Evolutionary conservation across 2,888 invertebrate species (phyloP).

Genomic region (Pandemis heparana): DNA sequence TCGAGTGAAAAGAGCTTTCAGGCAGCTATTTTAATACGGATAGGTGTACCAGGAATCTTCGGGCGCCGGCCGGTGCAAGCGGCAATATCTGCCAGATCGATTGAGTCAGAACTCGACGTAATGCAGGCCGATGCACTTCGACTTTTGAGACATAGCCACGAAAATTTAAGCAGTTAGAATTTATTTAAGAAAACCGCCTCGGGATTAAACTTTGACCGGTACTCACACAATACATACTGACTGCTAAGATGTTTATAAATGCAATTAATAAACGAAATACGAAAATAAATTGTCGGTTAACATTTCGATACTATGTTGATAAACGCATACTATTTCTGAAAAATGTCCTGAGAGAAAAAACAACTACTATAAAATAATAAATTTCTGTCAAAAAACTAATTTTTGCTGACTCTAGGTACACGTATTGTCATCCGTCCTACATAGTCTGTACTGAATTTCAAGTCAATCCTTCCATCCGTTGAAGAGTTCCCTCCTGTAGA

Average conservation of each 20-base stretch:
- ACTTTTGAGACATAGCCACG: conserved; percentile 59
- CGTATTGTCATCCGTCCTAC: not conserved
- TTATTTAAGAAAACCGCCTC: conserved; percentile 26
- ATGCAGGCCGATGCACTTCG: conserved; percentile 57
- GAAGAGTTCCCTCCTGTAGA: no score
- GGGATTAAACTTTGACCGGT: not conserved
- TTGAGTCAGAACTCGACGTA: conserved; percentile 47
- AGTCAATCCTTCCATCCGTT: not conserved
- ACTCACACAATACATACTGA: no score
- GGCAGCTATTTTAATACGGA: conserved; percentile 58
- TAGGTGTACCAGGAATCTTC: conserved; percentile 31
- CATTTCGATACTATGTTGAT: no score
- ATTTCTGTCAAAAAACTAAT: no score
- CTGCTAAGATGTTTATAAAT: no score
- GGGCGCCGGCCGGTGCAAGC: conserved; percentile 47
- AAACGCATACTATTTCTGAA: no score
- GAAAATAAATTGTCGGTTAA: no score
- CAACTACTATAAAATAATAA: no score
- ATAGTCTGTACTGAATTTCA: not conserved
- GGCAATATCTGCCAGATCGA: conserved; percentile 52
- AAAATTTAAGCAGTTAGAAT: conserved; percentile 54
- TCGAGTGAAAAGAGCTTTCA: conserved; percentile 58
- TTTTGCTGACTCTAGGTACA: no score
- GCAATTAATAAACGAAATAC: no score
- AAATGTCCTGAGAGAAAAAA: no score